Base-by-base conservation (phyloP, 2,797 vertebrate species). In the Hapalemur alaotrensis region DNA sequence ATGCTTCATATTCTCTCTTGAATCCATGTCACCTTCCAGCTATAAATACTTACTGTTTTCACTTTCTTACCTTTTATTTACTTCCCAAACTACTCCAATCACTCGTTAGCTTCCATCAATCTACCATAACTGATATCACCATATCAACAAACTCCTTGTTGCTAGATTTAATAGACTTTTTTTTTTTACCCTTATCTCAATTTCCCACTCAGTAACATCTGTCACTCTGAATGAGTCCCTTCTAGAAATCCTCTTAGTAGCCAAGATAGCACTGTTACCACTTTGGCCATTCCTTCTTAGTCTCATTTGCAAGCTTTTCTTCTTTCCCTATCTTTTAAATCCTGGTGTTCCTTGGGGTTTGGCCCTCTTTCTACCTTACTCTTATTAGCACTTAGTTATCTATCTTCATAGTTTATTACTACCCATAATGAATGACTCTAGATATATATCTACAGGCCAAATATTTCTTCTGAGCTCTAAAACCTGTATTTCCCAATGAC, bases 381-480 rank as follows among this genome's bases (percentile, higher is more conserved):
- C 2, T 79, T 76, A 65, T 65, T 69, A 72, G 83, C 48, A 93
- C 35, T 80, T 81, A 83, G 38, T 92, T 83, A 87, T 70, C 70
- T 92, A 65, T 67, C 69, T 84, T 96, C 78, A 84, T 59, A 23
- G 12, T 25, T 93, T 95, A 87, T 90, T 59, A 5, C 32, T 76
- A 50, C 23, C 32, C 32, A 57, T 65, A 46, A 80, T n/a, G 89
- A 82, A 84, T 18, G 61, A 70, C 18, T 52, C 22, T 5, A 65
- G 25, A 50, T 80, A 35, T 84, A 14, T 90, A 41, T 65, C 82
- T 91, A 61, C 0, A 81, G 14, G 15, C 10, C 25, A 86, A 61
- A 84, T n/a, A 87, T 69, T 96, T 95, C 32, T 89, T 96, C 46
- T 92, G 73, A 70, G 57, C 7, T 86, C 38, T 79, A 79, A 79